Conservation (phyloP, 2,888 invertebrate genomes). For the Drosophila infuscata region DNA sequence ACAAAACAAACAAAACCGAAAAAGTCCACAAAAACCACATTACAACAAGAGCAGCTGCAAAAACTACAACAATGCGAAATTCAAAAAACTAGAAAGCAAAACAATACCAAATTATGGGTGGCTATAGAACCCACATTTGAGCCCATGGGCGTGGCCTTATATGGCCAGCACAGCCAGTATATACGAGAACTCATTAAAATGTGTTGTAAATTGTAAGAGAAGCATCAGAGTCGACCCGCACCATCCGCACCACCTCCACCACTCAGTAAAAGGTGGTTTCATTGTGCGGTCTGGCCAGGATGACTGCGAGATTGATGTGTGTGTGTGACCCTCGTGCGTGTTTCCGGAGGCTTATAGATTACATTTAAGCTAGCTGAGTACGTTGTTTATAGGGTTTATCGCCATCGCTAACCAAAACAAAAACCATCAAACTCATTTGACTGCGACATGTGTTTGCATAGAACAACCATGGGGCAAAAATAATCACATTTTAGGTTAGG, state of each 20-base stretch:
- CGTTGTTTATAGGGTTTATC: conserved; percentile 55
- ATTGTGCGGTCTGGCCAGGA: conserved; percentile 32
- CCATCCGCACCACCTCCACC: neutral
- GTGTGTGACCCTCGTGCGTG: conserved; percentile 20
- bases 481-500: conserved; percentile 14
- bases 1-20: conserved; percentile 75
- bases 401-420: conserved; percentile 35
- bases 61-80: conserved; percentile 21
- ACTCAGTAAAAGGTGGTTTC: conserved; percentile 48
- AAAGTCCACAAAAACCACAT: conserved; percentile 59
- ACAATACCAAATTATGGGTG: conserved; percentile 59
- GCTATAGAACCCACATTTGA: conserved; percentile 39
- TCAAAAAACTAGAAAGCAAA: conserved; percentile 50
- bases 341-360: conserved; percentile 43
- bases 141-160: conserved; percentile 14
- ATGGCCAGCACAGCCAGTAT: conserved; percentile 29
- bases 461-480: conserved; percentile 14
- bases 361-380: conserved; percentile 38
- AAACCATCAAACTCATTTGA: conserved; percentile 41
- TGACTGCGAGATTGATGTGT: conserved; percentile 41
- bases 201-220: conserved; percentile 53
- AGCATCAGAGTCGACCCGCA: conserved; percentile 11
- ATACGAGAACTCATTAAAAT: conserved; percentile 71
- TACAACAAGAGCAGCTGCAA: conserved; percentile 38
- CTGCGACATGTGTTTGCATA: conserved; percentile 25